Evolutionary conservation across 1,140 invertebrate species (phyloP).

Genomic region (Penaeus indicus): DNA sequence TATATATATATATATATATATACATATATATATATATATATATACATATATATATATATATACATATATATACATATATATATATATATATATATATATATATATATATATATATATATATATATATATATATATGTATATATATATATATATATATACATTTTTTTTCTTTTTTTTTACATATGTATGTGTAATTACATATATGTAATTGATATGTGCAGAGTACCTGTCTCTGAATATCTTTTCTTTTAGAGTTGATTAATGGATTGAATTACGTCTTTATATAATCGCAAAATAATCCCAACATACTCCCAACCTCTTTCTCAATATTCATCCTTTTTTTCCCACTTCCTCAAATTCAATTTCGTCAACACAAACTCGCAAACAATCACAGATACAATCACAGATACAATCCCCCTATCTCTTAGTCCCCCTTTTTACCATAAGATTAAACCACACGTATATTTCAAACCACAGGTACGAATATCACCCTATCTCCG

Average conservation of each 20-base stretch:
- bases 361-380: too few species aligned
- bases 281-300: too few species aligned
- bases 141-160: not conserved
- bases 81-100: not conserved
- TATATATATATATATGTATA: not conserved
- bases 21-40: not conserved
- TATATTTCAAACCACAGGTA: too few species aligned
- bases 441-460: too few species aligned
- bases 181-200: slow-evolving; percentile 62
- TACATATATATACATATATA: not conserved
- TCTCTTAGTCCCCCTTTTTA: too few species aligned
- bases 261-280: too few species aligned
- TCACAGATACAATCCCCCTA: too few species aligned
- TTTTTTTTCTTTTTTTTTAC: not conserved
- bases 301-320: too few species aligned
- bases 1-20: not conserved
- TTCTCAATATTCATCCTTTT: too few species aligned
- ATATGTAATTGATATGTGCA: slow-evolving; percentile 68
- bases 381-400: too few species aligned
- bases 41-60: not conserved
- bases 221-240: not conserved
- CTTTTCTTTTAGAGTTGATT: not conserved
- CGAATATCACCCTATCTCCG: too few species aligned
- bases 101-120: not conserved
- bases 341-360: too few species aligned